These are phyloP conservation scores for Gallinago stenura DNA, from an alignment of 2,797 vertebrate species.

Conservation along the genomic window DNA sequence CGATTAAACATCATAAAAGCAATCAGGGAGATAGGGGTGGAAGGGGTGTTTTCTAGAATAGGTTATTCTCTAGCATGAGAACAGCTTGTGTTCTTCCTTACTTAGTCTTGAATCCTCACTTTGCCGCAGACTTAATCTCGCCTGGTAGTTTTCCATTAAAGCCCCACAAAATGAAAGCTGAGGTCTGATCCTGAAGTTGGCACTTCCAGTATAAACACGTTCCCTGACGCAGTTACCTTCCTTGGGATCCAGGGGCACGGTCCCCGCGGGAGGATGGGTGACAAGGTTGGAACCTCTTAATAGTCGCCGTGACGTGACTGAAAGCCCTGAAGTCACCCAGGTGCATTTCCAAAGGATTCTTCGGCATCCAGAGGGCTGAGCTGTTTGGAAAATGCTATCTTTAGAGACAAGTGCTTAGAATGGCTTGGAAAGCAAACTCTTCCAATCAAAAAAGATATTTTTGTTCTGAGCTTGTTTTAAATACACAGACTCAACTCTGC, in stretches of 20 bases:
- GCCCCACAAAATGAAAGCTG: neutral
- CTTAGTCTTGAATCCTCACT: neutral
- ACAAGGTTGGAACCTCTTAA: neutral
- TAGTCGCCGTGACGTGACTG: neutral
- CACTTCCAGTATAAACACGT: neutral
- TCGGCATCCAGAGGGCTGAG: neutral
- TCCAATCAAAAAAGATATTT: neutral
- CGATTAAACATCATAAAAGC: neutral
- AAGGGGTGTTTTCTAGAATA: neutral
- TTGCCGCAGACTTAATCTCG: neutral
- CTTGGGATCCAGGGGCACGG: accelerated
- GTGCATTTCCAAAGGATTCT: neutral
- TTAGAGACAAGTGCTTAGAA: neutral
- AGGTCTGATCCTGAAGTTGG: neutral
- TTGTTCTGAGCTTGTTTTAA: neutral
- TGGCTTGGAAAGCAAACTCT: neutral
- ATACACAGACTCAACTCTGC: neutral
- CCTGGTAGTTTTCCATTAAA: neutral
- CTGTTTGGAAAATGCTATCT: neutral
- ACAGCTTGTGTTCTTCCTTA: slow-evolving; percentile 22
- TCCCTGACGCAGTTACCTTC: neutral
- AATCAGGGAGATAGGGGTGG: neutral
- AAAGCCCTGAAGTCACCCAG: neutral
- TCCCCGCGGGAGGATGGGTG: neutral
- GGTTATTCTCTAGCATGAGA: neutral